Percentiles rank a stretch among this genome's conserved stretches.
phyloP scores from a whole-genome alignment of 1,140 invertebrate species.

The Maniola jurtina region DNA sequence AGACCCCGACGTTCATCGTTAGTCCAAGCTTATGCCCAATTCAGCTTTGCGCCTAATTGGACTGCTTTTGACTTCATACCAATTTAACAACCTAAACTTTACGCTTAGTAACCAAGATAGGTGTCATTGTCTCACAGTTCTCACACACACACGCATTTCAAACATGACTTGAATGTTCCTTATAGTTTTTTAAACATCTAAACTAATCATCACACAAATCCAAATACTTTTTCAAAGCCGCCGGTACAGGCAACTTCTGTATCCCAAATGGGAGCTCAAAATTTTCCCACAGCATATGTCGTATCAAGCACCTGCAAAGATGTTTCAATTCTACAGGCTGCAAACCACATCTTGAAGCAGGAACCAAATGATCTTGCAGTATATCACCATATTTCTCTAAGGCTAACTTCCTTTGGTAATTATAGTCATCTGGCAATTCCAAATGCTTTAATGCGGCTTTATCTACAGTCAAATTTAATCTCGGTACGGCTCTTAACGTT shows the following conservation, averaged over 20 bases:
- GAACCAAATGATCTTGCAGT: constrained; percentile 81
- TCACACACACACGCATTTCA: too few relatives aligned
- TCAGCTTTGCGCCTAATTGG: too few relatives aligned
- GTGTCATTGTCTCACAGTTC: too few relatives aligned
- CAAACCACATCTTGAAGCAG: constrained; percentile 80
- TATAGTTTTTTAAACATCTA: neutral
- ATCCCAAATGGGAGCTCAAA: constrained; percentile 87
- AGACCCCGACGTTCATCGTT: too few relatives aligned
- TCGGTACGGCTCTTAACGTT: constrained; percentile 81
- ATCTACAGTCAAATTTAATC: constrained; percentile 61
- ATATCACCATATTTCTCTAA: constrained; percentile 82
- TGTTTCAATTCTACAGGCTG: constrained; percentile 82
- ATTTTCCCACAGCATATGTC: constrained; percentile 82
- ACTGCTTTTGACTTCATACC: too few relatives aligned
- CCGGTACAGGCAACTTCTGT: constrained; percentile 82
- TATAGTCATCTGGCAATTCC: constrained; percentile 64
- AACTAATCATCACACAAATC: constrained; percentile 85
- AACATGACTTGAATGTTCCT: too few relatives aligned
- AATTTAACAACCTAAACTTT: too few relatives aligned
- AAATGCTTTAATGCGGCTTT: constrained; percentile 53
- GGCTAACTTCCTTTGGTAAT: constrained; percentile 77
- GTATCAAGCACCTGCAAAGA: constrained; percentile 82
- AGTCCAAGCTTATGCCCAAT: too few relatives aligned
- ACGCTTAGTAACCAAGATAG: too few relatives aligned
- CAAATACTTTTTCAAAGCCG: constrained; percentile 82